Conservation (phyloP, 2,113 vertebrate genomes). For the Silurus glanis region DNA sequence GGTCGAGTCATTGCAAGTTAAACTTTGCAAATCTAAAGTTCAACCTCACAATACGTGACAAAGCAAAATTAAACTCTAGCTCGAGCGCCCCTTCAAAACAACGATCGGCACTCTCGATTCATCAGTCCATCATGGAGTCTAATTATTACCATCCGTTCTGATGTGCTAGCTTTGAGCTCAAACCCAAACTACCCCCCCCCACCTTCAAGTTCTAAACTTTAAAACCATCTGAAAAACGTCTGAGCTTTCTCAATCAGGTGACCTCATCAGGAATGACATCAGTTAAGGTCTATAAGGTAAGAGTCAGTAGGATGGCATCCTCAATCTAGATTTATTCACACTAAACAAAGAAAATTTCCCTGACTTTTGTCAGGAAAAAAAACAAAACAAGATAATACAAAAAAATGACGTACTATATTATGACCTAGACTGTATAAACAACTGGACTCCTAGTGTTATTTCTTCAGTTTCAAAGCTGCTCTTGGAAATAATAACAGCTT, state of each 20-base stretch:
- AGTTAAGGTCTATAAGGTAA: conserved; percentile 1
- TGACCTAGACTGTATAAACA: neutral
- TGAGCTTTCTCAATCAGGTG: conserved; percentile 29
- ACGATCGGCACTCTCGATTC: neutral
- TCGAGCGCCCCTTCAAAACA: neutral
- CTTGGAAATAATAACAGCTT: conserved; percentile 28
- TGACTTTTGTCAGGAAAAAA: neutral
- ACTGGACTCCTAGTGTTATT: neutral
- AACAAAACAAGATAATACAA: neutral
- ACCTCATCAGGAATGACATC: conserved; percentile 28
- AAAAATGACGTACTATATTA: neutral
- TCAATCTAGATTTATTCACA: conserved; percentile 3
- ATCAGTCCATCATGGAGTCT: neutral
- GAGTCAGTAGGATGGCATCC: neutral
- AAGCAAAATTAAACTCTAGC: conserved; percentile 21
- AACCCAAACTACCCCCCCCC: neutral
- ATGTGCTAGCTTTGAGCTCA: neutral
- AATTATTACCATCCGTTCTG: conserved; percentile 22
- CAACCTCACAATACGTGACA: conserved; percentile 14
- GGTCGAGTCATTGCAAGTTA: neutral
- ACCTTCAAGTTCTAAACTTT: neutral
- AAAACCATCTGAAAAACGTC: conserved; percentile 31
- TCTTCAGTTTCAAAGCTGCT: neutral
- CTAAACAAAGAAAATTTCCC: neutral
- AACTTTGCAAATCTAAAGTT: conserved; percentile 12